Percentiles rank a stretch among this genome's conserved stretches.
Conservation (phyloP, 2,113 vertebrate genomes). For the Sander lucioperca region DNA sequence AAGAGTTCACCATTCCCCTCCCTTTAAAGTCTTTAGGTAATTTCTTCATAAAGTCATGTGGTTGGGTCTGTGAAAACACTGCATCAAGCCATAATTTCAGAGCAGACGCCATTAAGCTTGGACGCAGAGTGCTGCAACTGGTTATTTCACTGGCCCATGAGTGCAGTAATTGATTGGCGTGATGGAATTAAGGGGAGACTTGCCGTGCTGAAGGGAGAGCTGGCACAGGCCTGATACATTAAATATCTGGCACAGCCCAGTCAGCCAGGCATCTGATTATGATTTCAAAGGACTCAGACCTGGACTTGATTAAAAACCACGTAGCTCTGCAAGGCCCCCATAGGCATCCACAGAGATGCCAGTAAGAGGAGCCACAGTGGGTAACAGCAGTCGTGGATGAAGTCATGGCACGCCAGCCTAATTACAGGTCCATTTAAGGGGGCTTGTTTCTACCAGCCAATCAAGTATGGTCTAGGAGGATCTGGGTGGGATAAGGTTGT, state of each 20-base stretch:
- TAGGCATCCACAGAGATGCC: conserved; percentile 51
- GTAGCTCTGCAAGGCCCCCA: conserved; percentile 51
- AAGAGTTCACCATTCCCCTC: conserved; percentile 48
- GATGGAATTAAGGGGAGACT: conserved; percentile 71
- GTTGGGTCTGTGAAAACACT: conserved; percentile 48
- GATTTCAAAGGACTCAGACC: conserved; percentile 77
- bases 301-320: conserved; percentile 76
- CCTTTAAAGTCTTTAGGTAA: conserved; percentile 61
- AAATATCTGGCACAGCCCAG: conserved; percentile 71
- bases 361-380: conserved; percentile 49
- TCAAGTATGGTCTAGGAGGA: conserved; percentile 20
- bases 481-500: neutral
- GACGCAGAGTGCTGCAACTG: conserved; percentile 45
- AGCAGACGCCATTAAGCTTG: conserved; percentile 40
- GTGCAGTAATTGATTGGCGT: conserved; percentile 76
- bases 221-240: conserved; percentile 67
- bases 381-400: conserved; percentile 57
- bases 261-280: conserved; percentile 77
- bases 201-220: conserved; percentile 56
- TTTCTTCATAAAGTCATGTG: conserved; percentile 56
- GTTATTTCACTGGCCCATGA: conserved; percentile 61
- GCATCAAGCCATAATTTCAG: conserved; percentile 40
- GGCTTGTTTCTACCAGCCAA: conserved; percentile 56
- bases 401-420: conserved; percentile 64
- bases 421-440: conserved; percentile 51